Conservation (phyloP, 1,140 invertebrate species). For the Mycetomoellerius zeteki region DNA sequence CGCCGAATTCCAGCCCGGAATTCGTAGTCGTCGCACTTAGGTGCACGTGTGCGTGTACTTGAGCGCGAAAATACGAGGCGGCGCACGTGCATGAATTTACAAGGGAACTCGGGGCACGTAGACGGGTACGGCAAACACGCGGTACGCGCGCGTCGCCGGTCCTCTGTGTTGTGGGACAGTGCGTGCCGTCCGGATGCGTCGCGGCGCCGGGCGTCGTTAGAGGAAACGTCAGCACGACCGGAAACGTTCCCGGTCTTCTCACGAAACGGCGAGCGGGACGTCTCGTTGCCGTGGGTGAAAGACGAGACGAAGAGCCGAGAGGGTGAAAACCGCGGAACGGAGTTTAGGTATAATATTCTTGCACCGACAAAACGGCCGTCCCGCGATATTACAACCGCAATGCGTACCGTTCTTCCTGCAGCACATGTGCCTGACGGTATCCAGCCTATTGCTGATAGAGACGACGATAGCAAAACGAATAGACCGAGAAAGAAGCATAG, state of each 20-base stretch:
- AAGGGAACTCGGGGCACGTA: slow-evolving; percentile 36
- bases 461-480: slow-evolving; percentile 2
- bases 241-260: slow-evolving; percentile 16
- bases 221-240: neutral
- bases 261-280: slow-evolving; percentile 1
- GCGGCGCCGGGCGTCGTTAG: slow-evolving; percentile 4
- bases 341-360: slow-evolving; percentile 78
- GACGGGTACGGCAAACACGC: slow-evolving; percentile 21
- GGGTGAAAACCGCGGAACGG: slow-evolving; percentile 62
- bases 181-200: slow-evolving; percentile 33
- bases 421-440: slow-evolving; percentile 61
- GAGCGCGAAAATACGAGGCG: slow-evolving; percentile 65
- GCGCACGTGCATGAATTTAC: slow-evolving; percentile 67
- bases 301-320: neutral
- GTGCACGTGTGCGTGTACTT: slow-evolving; percentile 70
- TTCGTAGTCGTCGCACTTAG: slow-evolving; percentile 68
- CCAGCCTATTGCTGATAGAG: slow-evolving; percentile 63
- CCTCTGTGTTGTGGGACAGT: slow-evolving; percentile 36
- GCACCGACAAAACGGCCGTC: slow-evolving; percentile 73
- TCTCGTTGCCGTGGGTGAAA: neutral
- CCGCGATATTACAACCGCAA: slow-evolving; percentile 82
- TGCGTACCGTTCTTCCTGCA: slow-evolving; percentile 67
- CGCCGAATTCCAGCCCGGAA: slow-evolving; percentile 66
- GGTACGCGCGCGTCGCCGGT: slow-evolving; percentile 48
- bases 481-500: neutral